Evolutionary conservation across 2,113 vertebrate genomes (phyloP), one percentile per base, ranked within the genome.

Genomic region (Amphiprion percula): DNA sequence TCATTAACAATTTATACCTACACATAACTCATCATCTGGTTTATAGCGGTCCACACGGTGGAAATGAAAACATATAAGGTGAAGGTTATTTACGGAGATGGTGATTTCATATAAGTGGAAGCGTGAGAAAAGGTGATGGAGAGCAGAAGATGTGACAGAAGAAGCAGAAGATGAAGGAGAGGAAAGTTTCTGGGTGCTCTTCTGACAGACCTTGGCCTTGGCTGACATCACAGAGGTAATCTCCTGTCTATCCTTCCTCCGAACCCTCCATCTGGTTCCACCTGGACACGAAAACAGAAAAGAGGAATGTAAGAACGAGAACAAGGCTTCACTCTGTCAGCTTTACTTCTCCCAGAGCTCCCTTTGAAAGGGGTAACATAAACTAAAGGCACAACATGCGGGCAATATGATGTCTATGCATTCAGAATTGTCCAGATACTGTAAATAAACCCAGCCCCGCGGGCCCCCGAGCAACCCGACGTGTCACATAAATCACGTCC

Each of bases 401-500:
- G 92, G 90, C 24, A 16, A 83, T 83, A 82, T 70, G 65, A 82
- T 78, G 82, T 72, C 80, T 86, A 74, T 73, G 85, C 80, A 68
- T 68, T 79, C 80, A 89, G 84, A 70, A 82, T 70, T 71, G 61
- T 87, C 72, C 83, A 80, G 70, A 86, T 90, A 89, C 85, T 87
- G 90, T 92, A 89, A 83, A 85, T 80, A 76, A 88, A 90, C 60
- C 73, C 73, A 33, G 11, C 17, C 30, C 65, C 0, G 28, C 1
- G 88, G 88, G 76, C 90, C 82, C 86, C 82, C 33, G 44, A 89
- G 64, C 37, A 10, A 80, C 77, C 63, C 26, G 4, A 62, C 88
- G 30, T 83, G 87, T 90, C 86, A 86, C 89, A 93, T 91, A 91
- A 91, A 93, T 94, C 92, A 92, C 66, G 72, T 91, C 87, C 88